phyloP scores from a whole-genome alignment of 2,113 vertebrate species.

The Irena cyanogastra region DNA sequence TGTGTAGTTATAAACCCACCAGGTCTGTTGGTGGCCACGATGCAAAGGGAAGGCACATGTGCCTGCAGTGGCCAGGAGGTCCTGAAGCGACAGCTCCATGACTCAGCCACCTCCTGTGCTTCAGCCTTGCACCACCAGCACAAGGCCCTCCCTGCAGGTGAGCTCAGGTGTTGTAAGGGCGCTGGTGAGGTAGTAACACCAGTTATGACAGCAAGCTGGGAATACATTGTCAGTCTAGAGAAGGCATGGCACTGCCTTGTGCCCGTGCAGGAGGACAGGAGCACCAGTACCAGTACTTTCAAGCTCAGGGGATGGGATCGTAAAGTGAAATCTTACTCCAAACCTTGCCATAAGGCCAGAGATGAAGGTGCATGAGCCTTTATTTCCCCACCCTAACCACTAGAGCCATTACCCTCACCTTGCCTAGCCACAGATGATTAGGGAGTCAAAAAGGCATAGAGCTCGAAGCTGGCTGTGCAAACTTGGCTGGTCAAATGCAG shows the following conservation, averaged over 20 bases:
- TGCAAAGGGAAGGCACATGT: too few species aligned
- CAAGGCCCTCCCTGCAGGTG: not conserved
- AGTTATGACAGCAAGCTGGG: not conserved
- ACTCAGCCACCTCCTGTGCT: not conserved
- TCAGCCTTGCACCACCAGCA: not conserved
- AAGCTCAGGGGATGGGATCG: fast-evolving
- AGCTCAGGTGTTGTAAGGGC: not conserved
- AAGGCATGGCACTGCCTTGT: not conserved
- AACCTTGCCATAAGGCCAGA: not conserved
- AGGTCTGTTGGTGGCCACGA: fast-evolving
- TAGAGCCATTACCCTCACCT: not conserved
- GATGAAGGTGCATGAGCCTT: not conserved
- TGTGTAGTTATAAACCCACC: fast-evolving
- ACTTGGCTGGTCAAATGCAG: not conserved
- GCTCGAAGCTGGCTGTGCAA: not conserved
- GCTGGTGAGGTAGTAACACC: too few species aligned
- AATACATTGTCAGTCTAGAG: fast-evolving
- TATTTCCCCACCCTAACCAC: not conserved
- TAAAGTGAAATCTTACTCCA: not conserved
- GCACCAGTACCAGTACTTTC: not conserved
- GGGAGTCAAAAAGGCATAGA: not conserved
- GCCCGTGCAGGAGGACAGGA: not conserved
- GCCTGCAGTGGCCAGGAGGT: not conserved
- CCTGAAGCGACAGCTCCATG: fast-evolving
- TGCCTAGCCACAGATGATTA: not conserved